Base-by-base conservation (phyloP, 2,888 invertebrate species). In the Entomobrya proxima region DNA sequence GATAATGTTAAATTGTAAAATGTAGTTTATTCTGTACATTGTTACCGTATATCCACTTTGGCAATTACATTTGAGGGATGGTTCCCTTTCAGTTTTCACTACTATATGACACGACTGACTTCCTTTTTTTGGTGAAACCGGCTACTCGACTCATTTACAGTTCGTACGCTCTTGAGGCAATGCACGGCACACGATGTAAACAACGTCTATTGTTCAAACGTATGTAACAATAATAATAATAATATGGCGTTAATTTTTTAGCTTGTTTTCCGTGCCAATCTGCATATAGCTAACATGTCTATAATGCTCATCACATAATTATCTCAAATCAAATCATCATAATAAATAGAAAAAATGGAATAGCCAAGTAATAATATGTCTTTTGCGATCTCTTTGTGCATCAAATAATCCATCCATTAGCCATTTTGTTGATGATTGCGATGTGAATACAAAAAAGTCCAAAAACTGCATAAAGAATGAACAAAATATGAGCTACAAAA, bases 61-160 rank as follows among this genome's bases (percentile, higher is more conserved):
- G 40, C 40, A 55, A 72, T 80, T 72, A 72, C 67, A 15, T 5
- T 1, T 35, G 15, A 18, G 30, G 40, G 78, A 74, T 75, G 81
- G 37, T 21, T 75, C 64, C 74, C 67, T 83, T 83, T 83, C 21
- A 50, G 32, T 32, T 79, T 79, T 80, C 80, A 67, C 85, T 58
- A 52, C 35, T 37, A 37, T 40, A 13, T 13, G n/a, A 7, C 72
- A 72, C 30, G 32, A 72, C 47, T 52, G 35, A 52, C 55, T 80
- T 47, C 75, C 69, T 69, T 32, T 80, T n/a, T 58, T 55, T 75
- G 50, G 81, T 64, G 76, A 86, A 86, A 86, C 86, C 77, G 81
- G 81, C 86, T 86, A 47, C 44, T 44, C 15, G 13, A 24, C 67
- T 27, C 15, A 44, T 32, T 55, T 40, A 35, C 21, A 32, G 9